A percentile compares a stretch with the other conserved stretches of the same genome.
phyloP scores from a whole-genome alignment of 1,140 invertebrate genomes.

The Hylaeus anthracinus region DNA sequence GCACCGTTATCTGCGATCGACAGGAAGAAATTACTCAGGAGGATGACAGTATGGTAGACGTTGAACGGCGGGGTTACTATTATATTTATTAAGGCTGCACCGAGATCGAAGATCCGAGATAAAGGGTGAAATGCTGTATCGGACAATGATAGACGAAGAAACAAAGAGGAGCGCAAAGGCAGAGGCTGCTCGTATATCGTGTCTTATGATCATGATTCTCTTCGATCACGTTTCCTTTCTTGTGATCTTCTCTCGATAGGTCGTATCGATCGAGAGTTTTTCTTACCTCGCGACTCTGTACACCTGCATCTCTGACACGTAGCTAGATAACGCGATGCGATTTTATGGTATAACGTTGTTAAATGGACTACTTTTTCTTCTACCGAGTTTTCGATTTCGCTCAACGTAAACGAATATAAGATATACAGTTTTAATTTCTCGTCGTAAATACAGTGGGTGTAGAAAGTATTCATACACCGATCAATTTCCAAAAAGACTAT shows the following conservation, averaged over 20 bases:
- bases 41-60: slow-evolving; percentile 63
- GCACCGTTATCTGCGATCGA: slow-evolving; percentile 64
- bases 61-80: slow-evolving; percentile 54
- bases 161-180: slow-evolving; percentile 59
- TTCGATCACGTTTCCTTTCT: slow-evolving; percentile 40
- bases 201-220: slow-evolving; percentile 36
- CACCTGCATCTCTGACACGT: slow-evolving; percentile 19
- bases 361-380: neutral
- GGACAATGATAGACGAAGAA: slow-evolving; percentile 60
- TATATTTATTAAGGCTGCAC: slow-evolving; percentile 65
- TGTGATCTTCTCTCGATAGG: slow-evolving; percentile 36
- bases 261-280: slow-evolving; percentile 36
- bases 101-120: slow-evolving; percentile 55
- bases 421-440: no score
- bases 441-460: no score
- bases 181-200: slow-evolving; percentile 58
- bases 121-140: slow-evolving; percentile 43
- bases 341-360: no score
- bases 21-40: slow-evolving; percentile 69
- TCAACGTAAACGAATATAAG: no score
- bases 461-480: no score
- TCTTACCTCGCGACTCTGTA: neutral
- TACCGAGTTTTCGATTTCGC: neutral
- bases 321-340: neutral
- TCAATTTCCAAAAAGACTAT: no score